These are phyloP conservation scores for Ischnura elegans DNA, from an alignment of 2,888 invertebrate species.

Conservation along the genomic window DNA sequence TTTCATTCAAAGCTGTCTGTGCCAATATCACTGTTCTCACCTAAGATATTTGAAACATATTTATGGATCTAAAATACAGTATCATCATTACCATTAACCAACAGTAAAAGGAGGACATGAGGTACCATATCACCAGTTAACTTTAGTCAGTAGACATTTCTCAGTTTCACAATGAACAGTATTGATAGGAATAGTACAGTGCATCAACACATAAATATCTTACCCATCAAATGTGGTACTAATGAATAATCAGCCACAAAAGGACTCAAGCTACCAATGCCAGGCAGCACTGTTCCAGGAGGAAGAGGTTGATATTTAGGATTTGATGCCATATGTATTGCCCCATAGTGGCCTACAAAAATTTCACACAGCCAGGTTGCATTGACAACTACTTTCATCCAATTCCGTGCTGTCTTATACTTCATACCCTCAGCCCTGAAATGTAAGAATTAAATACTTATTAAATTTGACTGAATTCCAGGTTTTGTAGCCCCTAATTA, in stretches of 20 bases:
- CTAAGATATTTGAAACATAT: too few relatives aligned
- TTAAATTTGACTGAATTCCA: background rate
- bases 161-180: too few relatives aligned
- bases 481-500: too few relatives aligned
- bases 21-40: too few relatives aligned
- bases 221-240: constrained; percentile 94
- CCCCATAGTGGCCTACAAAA: constrained; percentile 91
- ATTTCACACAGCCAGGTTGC: constrained; percentile 96
- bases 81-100: too few relatives aligned
- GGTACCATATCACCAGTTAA: too few relatives aligned
- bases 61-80: too few relatives aligned
- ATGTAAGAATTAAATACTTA: background rate
- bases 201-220: too few relatives aligned
- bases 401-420: constrained; percentile 93
- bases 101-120: too few relatives aligned
- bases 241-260: constrained; percentile 92
- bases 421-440: constrained; percentile 91
- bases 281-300: constrained; percentile 45
- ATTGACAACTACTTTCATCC: constrained; percentile 95
- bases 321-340: constrained; percentile 81
- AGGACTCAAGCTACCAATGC: constrained; percentile 79
- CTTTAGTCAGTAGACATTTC: too few relatives aligned
- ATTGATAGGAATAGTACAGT: too few relatives aligned
- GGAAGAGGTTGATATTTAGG: constrained; percentile 87
- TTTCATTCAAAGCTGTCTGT: too few relatives aligned